Percentiles rank a stretch among this genome's conserved stretches.
phyloP scores from a whole-genome alignment of 2,797 vertebrate genomes.

The Coregonus sp. region DNA sequence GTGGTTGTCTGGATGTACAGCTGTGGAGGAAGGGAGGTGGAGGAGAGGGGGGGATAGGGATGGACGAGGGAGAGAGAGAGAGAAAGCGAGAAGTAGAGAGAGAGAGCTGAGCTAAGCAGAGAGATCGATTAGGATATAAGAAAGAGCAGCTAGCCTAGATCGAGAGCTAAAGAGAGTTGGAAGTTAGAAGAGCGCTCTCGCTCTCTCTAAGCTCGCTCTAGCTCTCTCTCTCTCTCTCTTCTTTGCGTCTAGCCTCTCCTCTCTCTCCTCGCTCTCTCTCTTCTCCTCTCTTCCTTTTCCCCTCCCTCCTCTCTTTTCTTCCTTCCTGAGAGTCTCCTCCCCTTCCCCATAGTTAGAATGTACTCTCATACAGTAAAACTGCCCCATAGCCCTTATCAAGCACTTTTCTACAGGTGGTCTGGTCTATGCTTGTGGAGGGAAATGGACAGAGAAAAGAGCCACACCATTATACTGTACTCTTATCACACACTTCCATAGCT shows the following conservation, averaged over 20 bases:
- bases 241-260: too few relatives aligned
- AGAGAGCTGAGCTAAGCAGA: too few relatives aligned
- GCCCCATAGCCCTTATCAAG: slow-evolving; percentile 59
- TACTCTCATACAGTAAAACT: slow-evolving; percentile 29
- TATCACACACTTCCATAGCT: not conserved
- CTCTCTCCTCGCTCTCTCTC: too few relatives aligned
- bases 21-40: slow-evolving; percentile 64
- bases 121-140: too few relatives aligned
- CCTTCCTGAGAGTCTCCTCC: too few relatives aligned
- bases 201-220: too few relatives aligned
- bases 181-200: too few relatives aligned
- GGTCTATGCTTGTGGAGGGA: slow-evolving; percentile 19
- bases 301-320: too few relatives aligned
- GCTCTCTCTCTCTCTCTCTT: too few relatives aligned
- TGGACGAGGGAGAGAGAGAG: not conserved
- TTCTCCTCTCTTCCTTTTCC: too few relatives aligned
- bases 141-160: too few relatives aligned
- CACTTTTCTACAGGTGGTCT: slow-evolving; percentile 56
- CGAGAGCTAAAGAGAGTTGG: too few relatives aligned
- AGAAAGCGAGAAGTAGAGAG: not conserved
- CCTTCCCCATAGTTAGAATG: not conserved
- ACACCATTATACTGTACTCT: not conserved
- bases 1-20: slow-evolving; percentile 99
- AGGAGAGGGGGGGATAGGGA: not conserved
- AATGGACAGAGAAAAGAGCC: not conserved